Evolutionary conservation across 2,888 invertebrate species (phyloP).

Genomic region (Thalpophila matura): DNA sequence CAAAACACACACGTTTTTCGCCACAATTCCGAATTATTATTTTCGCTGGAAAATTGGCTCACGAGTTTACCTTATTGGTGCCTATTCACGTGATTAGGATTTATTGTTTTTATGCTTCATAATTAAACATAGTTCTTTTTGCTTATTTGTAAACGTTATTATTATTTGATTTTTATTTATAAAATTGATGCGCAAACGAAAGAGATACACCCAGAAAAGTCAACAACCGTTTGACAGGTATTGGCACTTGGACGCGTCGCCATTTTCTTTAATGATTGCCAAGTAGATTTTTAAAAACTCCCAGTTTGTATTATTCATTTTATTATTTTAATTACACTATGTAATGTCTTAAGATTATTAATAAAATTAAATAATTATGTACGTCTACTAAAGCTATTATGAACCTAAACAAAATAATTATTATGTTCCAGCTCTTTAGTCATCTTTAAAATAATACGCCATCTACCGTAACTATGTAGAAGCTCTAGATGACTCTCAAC

Average conservation of each 20-base stretch:
- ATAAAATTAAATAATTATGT: too few relatives aligned
- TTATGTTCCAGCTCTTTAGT: too few relatives aligned
- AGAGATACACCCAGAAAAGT: constrained; percentile 75
- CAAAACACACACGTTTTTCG: constrained; percentile 73
- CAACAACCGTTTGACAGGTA: constrained; percentile 88
- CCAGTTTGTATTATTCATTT: constrained; percentile 10
- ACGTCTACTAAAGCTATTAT: too few relatives aligned
- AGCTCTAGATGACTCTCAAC: too few relatives aligned
- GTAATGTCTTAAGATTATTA: too few relatives aligned
- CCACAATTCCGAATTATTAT: constrained; percentile 51
- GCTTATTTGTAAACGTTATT: constrained; percentile 18
- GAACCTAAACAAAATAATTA: too few relatives aligned
- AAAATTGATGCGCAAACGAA: constrained; percentile 53
- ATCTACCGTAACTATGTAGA: too few relatives aligned
- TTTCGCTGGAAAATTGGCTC: constrained; percentile 42
- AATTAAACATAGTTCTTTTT: constrained; percentile 27
- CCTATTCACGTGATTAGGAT: constrained; percentile 26
- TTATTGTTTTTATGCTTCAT: constrained; percentile 42
- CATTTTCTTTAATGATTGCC: constrained; percentile 69
- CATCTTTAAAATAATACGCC: too few relatives aligned
- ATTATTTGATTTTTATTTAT: constrained; percentile 40
- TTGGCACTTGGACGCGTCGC: constrained; percentile 71
- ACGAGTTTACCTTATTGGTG: constrained; percentile 24
- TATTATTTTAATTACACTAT: neutral
- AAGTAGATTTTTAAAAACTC: constrained; percentile 30